Base-by-base conservation (phyloP, 2,888 invertebrate genomes). In the Drosophila prolongata region DNA sequence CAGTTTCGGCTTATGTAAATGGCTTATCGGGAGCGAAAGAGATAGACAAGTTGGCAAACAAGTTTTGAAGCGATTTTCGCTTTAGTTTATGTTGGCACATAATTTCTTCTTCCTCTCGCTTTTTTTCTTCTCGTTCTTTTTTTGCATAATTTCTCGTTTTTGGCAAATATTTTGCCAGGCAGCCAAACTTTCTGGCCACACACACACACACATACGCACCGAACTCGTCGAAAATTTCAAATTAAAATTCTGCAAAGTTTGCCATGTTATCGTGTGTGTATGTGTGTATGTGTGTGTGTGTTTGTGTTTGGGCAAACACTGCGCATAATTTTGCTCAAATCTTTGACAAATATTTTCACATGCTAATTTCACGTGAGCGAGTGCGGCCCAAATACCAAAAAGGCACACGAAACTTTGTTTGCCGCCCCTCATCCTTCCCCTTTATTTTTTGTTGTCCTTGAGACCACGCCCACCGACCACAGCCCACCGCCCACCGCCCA, bases 281-380 rank as follows among this genome's bases (percentile, higher is more conserved):
- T 65, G 66, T 52, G 53, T 79, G 61, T 72, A 52, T 76, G 80
- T 24, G 14, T 43, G 30, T 30, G 55, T 62, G 66, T 66, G 72
- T 75, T 75, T 88, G 78, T 89, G 82, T 85, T 83, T 81, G 86
- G 58, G 72, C 88, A 83, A 83, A 83, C 89, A 83, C 89, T 83
- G 89, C 88, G 88, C 83, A 84, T 84, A 84, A 89, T 84, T 84
- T 88, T 81, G 65, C 66, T 73, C 83, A 89, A 84, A 84, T 84
- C 84, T 89, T 84, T 89, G 86, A 89, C 89, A 89, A 84, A 84
- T 89, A 84, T 89, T 84, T 84, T 77, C 86, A 75, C 89, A 89
- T 84, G 89, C 88, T 89, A 84, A 84, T 84, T 89, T 84, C 86
- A 85, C 80, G 79, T 83, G 72, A 64, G 78, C 27, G 64, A 49